Conservation (phyloP, 2,113 vertebrate genomes). For the Microcebus tavaratra region DNA sequence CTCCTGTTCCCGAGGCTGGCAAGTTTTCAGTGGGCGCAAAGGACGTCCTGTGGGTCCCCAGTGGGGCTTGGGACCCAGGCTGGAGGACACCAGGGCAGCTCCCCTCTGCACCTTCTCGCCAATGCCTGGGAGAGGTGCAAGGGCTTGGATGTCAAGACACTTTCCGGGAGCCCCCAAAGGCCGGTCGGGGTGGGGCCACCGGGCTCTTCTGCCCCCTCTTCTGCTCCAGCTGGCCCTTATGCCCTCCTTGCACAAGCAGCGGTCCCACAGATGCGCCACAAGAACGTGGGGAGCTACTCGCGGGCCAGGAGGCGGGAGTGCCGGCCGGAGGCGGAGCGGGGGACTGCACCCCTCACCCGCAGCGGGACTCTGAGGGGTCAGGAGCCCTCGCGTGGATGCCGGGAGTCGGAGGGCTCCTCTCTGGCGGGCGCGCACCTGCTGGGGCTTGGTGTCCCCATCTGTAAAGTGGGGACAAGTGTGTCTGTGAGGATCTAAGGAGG, state of each 20-base stretch:
- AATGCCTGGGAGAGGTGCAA: not conserved
- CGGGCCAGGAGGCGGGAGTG: not conserved
- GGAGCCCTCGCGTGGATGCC: rapidly evolving
- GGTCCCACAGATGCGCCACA: not conserved
- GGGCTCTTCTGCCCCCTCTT: not conserved
- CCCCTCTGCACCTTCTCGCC: not conserved
- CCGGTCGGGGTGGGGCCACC: not conserved
- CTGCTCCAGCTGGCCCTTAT: too few species aligned
- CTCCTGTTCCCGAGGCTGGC: not conserved
- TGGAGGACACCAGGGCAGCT: not conserved
- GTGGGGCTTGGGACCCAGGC: not conserved
- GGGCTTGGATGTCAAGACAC: not conserved
- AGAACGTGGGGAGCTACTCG: not conserved
- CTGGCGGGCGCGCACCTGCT: rapidly evolving
- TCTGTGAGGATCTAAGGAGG: too few species aligned
- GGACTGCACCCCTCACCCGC: too few species aligned
- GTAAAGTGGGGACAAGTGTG: not conserved
- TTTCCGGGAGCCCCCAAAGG: not conserved
- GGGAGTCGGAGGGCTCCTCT: not conserved
- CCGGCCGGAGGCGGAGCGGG: not conserved
- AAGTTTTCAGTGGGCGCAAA: not conserved
- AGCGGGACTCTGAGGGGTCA: not conserved
- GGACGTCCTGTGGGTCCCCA: not conserved
- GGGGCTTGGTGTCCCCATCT: not conserved
- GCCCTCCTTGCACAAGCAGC: not conserved